Evolutionary conservation across 2,113 vertebrate species (phyloP), one percentile per base, ranked within the genome.

Genomic region (Chroicocephalus ridibundus): DNA sequence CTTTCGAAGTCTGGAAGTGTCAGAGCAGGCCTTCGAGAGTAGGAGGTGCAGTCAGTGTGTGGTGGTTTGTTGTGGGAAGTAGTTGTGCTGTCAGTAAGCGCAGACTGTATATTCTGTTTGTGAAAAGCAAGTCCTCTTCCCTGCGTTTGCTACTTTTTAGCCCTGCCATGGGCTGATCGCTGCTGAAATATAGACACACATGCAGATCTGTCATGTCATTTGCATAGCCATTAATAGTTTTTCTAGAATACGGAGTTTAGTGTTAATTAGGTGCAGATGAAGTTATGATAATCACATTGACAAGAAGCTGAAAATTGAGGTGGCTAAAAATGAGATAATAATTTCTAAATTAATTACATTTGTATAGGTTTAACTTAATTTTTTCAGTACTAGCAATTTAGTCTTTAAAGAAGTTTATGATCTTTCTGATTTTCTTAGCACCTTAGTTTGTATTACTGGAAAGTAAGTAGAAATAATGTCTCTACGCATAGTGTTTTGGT

Each of bases 301-400:
- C 86, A 95, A 92, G 62, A 79, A 80, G 54, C 42, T 81, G 51
- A 71, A 94, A 79, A 92, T 40, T 44, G 74, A 91, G 36, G 49
- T 87, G 25, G 42, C 36, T 87, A 54, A 93, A 93, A 97, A 87
- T 72, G 57, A 92, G 82, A 31, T 78, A 3, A 61, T 38, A 52
- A 94, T 94, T 95, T 92, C 52, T 83, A n/a, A 86, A 82, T 82
- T 85, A 94, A 91, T 94, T 95, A 95, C 68, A 38, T 55, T 55
- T 68, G 44, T 93, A 32, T 77, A 46, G 49, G 27, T 90, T 86
- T 96, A 96, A 76, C 51, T 93, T 82, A 80, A 57, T 78, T 58
- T 92, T 92, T 75, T 71, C 58, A 65, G 38, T 77, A 24, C 46
- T 52, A 51, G 52, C 27, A 79, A 52, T 85, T 86, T 87, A 84